phyloP scores from a whole-genome alignment of 2,113 vertebrate genomes.

The Rhinoptilus africanus region DNA sequence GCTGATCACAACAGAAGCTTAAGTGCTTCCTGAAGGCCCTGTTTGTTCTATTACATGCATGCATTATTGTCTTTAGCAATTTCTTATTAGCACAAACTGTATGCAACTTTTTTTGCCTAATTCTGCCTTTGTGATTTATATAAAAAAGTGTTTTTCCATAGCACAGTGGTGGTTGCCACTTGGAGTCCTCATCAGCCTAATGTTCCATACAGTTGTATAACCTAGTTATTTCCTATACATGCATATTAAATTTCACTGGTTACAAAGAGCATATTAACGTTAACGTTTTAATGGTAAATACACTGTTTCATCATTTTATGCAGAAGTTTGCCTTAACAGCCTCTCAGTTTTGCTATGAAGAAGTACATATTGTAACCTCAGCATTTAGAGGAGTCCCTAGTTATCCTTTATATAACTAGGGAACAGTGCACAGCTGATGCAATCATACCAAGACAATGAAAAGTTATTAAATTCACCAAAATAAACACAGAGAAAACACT shows the following conservation, averaged over 20 bases:
- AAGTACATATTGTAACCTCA: neutral
- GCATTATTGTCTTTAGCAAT: neutral
- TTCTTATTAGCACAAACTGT: neutral
- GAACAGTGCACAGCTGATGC: neutral
- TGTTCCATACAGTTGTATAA: neutral
- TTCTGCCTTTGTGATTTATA: neutral
- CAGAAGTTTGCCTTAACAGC: neutral
- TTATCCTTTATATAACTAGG: neutral
- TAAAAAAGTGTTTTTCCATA: neutral
- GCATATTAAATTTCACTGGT: neutral
- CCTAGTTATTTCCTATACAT: neutral
- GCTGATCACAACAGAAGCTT: neutral
- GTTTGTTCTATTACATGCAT: neutral
- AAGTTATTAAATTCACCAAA: neutral
- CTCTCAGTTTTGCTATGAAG: neutral
- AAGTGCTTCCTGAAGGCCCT: neutral
- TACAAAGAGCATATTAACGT: neutral
- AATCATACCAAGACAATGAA: neutral
- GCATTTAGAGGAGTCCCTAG: neutral
- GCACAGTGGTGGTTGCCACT: neutral
- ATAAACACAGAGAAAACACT: neutral
- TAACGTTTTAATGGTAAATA: constrained; percentile 12
- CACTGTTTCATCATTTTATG: neutral
- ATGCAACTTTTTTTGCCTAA: neutral
- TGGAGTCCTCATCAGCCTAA: constrained; percentile 26